Evolutionary conservation across 2,888 invertebrate genomes (phyloP), one percentile per base, ranked within the genome.

Genomic region (Nymphalis urticae): DNA sequence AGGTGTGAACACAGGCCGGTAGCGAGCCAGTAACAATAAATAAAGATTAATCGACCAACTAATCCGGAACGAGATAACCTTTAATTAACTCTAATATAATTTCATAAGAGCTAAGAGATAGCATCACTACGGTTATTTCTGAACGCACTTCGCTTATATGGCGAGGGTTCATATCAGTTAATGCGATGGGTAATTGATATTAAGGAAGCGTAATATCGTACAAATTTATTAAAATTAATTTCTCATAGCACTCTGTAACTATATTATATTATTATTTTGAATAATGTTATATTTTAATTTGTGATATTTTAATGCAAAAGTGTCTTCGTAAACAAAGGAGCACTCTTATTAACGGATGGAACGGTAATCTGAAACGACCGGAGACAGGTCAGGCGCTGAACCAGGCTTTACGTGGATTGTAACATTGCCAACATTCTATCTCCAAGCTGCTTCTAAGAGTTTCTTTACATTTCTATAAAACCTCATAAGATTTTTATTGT

Each of bases 11-110:
- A 27, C 17, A 17, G 54, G 21, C 36, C 64, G 48, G 58, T 58
- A 58, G 58, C 58, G 19, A 36, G 42, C 56, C 19, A 32, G 53
- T 54, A 62, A 66, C 70, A 69, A 69, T 69, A 66, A 73, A 73
- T 73, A 66, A 72, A 73, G 73, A 72, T 72, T 70, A 72, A 73
- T 73, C 69, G 73, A 59, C 72, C 42, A 58, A 61, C 59, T 36
- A 72, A 67, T 65, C 70, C 69, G 68, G 63, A 62, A 50, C 70
- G n/a, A 19, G 58, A 58, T 36, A 42, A 48, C 27, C 61, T 61
- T 61, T 61, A 48, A 61, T 61, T 48, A 61, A 48, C 61, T 60
- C 50, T 27, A 65, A 51, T 24, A 53, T 60, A 60, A 9, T 65
- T 61, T 19, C 16, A 54, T 66, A 58, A 61, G 48, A 61, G 56